Conservation (phyloP, 2,113 vertebrate genomes). For the Enhydra lutris region DNA sequence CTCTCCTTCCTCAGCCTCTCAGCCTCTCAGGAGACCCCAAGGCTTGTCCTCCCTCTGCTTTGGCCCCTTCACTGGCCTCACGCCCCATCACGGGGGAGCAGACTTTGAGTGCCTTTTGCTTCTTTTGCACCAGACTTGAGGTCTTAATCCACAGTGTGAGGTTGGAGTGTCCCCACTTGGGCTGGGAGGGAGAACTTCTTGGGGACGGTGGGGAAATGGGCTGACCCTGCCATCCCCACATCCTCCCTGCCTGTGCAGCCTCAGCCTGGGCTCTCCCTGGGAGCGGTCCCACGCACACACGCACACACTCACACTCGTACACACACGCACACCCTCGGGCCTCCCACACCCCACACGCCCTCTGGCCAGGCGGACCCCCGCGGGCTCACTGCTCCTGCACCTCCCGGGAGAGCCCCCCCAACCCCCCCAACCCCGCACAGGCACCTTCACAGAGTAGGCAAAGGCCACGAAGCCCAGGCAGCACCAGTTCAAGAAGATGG, state of each 20-base stretch:
- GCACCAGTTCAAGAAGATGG: conserved; percentile 92
- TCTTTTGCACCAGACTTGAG: background rate
- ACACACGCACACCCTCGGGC: too few species aligned
- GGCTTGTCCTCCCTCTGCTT: background rate
- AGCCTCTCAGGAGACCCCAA: background rate
- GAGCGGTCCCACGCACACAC: background rate
- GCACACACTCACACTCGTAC: background rate
- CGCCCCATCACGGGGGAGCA: background rate
- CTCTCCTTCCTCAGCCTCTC: background rate
- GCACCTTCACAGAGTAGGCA: conserved; percentile 93
- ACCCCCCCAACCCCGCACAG: background rate
- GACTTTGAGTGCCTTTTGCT: background rate
- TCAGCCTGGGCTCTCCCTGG: background rate
- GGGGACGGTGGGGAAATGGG: background rate
- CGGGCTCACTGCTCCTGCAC: too few species aligned
- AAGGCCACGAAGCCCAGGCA: conserved; percentile 93
- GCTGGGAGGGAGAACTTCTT: background rate
- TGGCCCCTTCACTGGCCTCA: background rate
- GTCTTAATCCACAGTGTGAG: background rate
- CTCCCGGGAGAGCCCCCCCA: too few species aligned
- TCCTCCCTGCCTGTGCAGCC: background rate
- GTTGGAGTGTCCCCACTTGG: too few species aligned
- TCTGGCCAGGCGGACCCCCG: too few species aligned
- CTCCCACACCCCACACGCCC: too few species aligned
- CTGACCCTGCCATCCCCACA: background rate